Percentiles rank a stretch among this genome's conserved stretches.
Evolutionary conservation across 2,113 vertebrate species (phyloP).

Genomic region (Cephalopholis sonnerati): DNA sequence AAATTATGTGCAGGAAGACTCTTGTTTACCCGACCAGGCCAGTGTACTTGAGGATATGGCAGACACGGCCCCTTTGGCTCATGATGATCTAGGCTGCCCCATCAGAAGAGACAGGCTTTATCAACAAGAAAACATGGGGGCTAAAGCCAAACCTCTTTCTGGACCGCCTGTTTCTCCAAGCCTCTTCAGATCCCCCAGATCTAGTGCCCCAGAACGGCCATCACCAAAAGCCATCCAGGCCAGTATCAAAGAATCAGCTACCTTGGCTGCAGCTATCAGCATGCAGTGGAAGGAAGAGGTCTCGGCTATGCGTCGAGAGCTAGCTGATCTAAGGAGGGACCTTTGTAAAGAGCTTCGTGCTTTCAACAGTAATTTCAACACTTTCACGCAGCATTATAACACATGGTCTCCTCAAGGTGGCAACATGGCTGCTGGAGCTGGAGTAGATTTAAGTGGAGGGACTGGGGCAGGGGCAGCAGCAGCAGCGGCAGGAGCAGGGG

Average conservation of each 20-base stretch:
- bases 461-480: conserved; percentile 26
- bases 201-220: conserved; percentile 70
- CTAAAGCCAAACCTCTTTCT: conserved; percentile 79
- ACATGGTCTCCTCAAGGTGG: conserved; percentile 84
- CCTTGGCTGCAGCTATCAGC: conserved; percentile 84
- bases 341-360: conserved; percentile 86
- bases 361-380: conserved; percentile 87
- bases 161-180: conserved; percentile 79
- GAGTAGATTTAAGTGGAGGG: conserved; percentile 38
- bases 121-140: conserved; percentile 74
- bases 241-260: conserved; percentile 85
- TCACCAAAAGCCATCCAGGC: conserved; percentile 83
- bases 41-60: conserved; percentile 81
- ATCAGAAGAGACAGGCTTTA: conserved; percentile 83
- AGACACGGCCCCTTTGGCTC: conserved; percentile 82
- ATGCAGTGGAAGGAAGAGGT: conserved; percentile 88
- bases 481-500: neutral
- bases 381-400: conserved; percentile 86
- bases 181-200: conserved; percentile 78
- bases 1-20: conserved; percentile 87
- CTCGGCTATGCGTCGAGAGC: conserved; percentile 85
- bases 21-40: conserved; percentile 84
- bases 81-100: conserved; percentile 82
- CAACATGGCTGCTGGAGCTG: conserved; percentile 53
- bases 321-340: conserved; percentile 84